Conservation (phyloP, 1,140 invertebrate genomes). For the Calosoma granatense region DNA sequence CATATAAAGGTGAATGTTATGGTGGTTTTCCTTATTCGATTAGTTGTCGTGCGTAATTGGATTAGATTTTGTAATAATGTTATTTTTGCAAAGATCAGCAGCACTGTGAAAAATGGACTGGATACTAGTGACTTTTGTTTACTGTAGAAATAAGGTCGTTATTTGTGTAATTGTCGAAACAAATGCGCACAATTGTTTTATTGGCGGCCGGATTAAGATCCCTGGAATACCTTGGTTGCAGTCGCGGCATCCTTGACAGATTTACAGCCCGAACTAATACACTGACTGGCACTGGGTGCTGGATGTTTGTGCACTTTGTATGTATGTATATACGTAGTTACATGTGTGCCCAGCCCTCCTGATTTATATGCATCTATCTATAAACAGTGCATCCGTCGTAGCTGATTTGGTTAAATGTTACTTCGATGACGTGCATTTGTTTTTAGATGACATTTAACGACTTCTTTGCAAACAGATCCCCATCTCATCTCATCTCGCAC, state of each 20-base stretch:
- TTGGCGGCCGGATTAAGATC: background rate
- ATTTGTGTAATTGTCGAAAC: background rate
- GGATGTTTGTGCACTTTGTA: no score
- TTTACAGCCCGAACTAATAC: background rate
- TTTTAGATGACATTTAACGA: background rate
- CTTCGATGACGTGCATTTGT: conserved; percentile 10
- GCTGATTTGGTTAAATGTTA: background rate
- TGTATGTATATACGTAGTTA: background rate
- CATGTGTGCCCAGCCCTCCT: background rate
- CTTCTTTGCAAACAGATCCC: no score
- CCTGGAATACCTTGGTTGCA: background rate
- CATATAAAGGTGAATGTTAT: no score
- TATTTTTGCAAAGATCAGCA: no score
- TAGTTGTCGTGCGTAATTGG: no score
- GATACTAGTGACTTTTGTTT: no score
- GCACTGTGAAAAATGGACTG: no score
- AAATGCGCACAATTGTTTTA: background rate
- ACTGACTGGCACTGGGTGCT: background rate
- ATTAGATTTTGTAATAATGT: no score
- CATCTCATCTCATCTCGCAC: no score
- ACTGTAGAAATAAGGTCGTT: background rate
- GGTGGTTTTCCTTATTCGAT: no score
- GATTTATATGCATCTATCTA: background rate
- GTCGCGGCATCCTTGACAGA: background rate
- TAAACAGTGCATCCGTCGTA: background rate